Base-by-base conservation (phyloP, 2,888 invertebrate species). In the Celastrina argiolus region DNA sequence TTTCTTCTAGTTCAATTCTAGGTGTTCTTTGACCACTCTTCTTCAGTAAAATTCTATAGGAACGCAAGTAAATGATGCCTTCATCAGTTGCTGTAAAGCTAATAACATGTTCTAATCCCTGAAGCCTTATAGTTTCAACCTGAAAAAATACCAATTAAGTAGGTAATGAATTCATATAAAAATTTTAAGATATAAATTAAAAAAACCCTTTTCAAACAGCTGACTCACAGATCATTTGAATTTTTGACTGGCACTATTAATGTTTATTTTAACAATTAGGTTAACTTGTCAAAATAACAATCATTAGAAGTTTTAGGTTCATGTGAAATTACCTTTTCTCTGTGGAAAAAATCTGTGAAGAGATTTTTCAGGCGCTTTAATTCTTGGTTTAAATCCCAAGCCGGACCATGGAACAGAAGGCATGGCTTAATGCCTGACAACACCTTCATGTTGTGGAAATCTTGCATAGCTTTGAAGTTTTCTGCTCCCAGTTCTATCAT, bases 401-500 rank as follows among this genome's bases (percentile, higher is more conserved):
- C 92, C 61, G 98, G 96, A 0, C 99, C 99, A 82, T 97, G 95
- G 78, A 99, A 98, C 22, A 98, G 82, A 4, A 99, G 84, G 76
- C 97, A 96, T 0, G 99, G 99, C 84, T 99, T 99, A 0, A 95
- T 93, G 5, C 97, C 98, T 4, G 94, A 87, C 0, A 95, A 85
- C 31, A 96, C 94, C 83, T 96, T 97, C 65, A 95, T 94, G 66
- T 93, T 94, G 70, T 94, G 94, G 77, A 98, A 97, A 58, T 96
- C 96, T 18, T 93, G 88, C 82, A 99, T 92, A 0, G 96, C 92
- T 80, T 94, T 94, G 81, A 94, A 98, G 66, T 94, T 93, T 66
- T 97, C 96, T 26, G 99, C 93, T 12, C 98, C 97, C 67, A 99
- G 93, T 87, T 99, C 99, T 67, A 97, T 93, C 98, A 99, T 98